Conservation (phyloP, 2,888 invertebrate genomes). For the Cinara cedri region DNA sequence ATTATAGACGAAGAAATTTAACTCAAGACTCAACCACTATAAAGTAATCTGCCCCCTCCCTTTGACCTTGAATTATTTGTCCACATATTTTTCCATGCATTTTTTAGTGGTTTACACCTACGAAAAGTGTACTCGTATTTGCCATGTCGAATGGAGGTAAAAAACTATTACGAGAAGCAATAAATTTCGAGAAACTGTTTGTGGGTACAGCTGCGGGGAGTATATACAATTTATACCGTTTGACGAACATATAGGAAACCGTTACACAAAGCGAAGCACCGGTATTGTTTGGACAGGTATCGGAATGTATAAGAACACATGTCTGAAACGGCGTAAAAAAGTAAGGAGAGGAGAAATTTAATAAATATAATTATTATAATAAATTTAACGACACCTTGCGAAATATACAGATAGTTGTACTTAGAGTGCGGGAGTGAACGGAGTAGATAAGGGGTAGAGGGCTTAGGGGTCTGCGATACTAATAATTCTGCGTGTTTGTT, state of each 20-base stretch:
- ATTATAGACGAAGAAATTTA: too few species aligned
- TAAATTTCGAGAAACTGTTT: conserved; percentile 26
- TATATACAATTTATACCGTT: conserved; percentile 3
- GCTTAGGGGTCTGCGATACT: neutral
- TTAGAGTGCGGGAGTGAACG: too few species aligned
- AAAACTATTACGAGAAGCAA: conserved; percentile 34
- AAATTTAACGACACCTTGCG: too few species aligned
- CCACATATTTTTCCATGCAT: too few species aligned
- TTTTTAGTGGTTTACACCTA: too few species aligned
- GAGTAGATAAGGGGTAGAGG: too few species aligned
- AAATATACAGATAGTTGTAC: too few species aligned
- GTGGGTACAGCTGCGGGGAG: neutral
- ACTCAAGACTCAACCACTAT: too few species aligned
- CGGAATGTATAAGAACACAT: neutral
- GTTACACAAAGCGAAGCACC: neutral
- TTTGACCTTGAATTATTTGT: too few species aligned
- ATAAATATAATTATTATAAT: too few species aligned
- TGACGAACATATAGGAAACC: conserved; percentile 21
- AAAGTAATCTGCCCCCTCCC: too few species aligned
- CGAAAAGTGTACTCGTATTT: neutral
- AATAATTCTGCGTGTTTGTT: conserved; percentile 28
- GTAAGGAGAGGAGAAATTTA: too few species aligned
- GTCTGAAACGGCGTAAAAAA: neutral
- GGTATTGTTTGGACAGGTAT: conserved; percentile 42
- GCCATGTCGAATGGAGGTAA: neutral